These are phyloP conservation scores for Cherax destructor DNA, from an alignment of 1,140 invertebrate genomes.

Conservation along the genomic window DNA sequence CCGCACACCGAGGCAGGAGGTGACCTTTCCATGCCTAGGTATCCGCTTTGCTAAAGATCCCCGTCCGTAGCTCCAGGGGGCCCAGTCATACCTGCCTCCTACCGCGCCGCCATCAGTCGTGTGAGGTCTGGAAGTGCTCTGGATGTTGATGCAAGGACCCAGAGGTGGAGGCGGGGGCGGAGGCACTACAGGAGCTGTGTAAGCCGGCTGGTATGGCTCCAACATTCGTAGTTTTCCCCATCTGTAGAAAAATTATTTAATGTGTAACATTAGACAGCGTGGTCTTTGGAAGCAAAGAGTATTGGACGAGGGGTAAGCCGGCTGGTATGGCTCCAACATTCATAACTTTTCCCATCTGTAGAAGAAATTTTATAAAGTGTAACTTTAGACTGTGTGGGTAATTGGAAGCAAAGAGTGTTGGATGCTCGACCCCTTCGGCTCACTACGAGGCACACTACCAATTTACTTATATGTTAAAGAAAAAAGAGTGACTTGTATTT, in stretches of 20 bases:
- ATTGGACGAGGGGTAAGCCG: slow-evolving; percentile 89
- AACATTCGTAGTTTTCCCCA: slow-evolving; percentile 95
- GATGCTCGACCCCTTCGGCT: too few species aligned
- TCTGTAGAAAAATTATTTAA: slow-evolving; percentile 72
- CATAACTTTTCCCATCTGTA: slow-evolving; percentile 90
- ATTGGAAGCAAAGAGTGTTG: too few species aligned
- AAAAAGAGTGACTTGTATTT: too few species aligned
- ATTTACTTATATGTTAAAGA: too few species aligned
- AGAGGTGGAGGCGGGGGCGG: slow-evolving; percentile 35
- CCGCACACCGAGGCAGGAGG: slow-evolving; percentile 51
- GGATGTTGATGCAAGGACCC: slow-evolving; percentile 56
- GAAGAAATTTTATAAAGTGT: too few species aligned
- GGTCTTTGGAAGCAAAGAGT: too few species aligned
- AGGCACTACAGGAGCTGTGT: slow-evolving; percentile 76
- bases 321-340: slow-evolving; percentile 90
- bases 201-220: slow-evolving; percentile 89
- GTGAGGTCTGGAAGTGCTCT: slow-evolving; percentile 64
- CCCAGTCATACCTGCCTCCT: slow-evolving; percentile 52
- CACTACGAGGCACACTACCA: too few species aligned
- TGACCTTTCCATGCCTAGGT: slow-evolving; percentile 41
- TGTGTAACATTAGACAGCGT: too few species aligned
- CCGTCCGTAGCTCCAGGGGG: slow-evolving; percentile 28
- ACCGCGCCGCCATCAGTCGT: neutral
- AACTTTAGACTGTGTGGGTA: too few species aligned
- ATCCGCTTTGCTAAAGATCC: slow-evolving; percentile 43